phyloP scores from a whole-genome alignment of 2,113 vertebrate genomes.

The Crotalus horridus region DNA sequence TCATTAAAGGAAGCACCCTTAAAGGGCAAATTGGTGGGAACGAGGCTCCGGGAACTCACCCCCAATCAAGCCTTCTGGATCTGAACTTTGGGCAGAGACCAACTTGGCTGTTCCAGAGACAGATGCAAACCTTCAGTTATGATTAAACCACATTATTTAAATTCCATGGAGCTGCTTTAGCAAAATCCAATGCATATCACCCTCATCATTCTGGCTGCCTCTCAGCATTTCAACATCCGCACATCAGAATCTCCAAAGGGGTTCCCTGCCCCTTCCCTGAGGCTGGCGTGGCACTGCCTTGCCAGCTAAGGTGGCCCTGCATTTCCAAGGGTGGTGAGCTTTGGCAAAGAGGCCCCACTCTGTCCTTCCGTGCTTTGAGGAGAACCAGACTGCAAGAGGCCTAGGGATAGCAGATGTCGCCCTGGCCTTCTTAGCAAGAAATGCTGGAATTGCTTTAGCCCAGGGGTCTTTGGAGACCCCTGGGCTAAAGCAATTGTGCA shows the following conservation, averaged over 20 bases:
- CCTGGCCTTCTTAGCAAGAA: background rate
- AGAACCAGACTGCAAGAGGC: background rate
- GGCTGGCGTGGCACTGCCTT: background rate
- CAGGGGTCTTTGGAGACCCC: no score
- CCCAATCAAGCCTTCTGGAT: background rate
- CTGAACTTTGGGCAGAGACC: background rate
- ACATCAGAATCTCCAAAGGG: background rate
- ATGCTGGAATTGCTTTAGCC: background rate
- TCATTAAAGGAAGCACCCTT: background rate
- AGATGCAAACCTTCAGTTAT: background rate
- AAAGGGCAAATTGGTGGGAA: background rate
- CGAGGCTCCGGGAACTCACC: background rate
- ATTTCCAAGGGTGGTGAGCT: background rate
- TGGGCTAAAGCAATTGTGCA: background rate
- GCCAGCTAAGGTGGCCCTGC: background rate
- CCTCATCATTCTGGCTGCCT: background rate
- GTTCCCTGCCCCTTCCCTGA: background rate
- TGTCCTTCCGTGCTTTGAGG: background rate
- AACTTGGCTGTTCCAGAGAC: background rate
- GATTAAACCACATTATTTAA: background rate
- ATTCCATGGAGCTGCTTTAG: background rate
- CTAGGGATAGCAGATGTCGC: fast-evolving
- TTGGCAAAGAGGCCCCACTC: background rate
- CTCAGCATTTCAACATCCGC: background rate
- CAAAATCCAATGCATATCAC: background rate